A percentile compares a stretch with the other conserved stretches of the same genome.
phyloP scores from a whole-genome alignment of 2,888 invertebrate species.

The Slavum lentiscoides region DNA sequence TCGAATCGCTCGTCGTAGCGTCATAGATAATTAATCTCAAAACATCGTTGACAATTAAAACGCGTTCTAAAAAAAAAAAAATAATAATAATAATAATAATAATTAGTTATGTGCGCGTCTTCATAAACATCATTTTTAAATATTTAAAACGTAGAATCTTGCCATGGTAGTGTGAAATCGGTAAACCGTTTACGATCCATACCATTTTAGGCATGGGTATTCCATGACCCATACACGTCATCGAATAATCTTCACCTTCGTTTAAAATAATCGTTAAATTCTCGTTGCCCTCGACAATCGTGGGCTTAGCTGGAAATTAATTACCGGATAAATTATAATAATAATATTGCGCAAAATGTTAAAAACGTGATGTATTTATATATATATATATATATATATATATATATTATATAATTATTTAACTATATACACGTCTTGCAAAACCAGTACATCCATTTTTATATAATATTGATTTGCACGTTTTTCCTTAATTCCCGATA shows the following conservation, averaged over 20 bases:
- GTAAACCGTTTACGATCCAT: constrained; percentile 1
- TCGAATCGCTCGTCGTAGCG: constrained; percentile 16
- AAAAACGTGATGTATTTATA: no score
- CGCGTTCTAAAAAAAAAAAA: constrained; percentile 1
- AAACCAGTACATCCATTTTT: no score
- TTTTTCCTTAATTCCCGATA: no score
- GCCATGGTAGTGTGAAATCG: constrained; percentile 9
- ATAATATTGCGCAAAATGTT: no score
- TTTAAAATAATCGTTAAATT: not conserved
- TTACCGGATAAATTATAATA: no score
- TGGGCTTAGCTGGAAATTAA: constrained; percentile 11
- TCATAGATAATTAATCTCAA: constrained; percentile 31
- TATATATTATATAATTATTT: no score
- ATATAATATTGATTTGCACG: no score
- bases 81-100: no score
- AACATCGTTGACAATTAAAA: constrained; percentile 16
- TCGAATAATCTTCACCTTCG: constrained; percentile 35
- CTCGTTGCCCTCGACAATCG: not conserved
- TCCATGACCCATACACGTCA: constrained; percentile 15
- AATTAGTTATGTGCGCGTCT: not conserved
- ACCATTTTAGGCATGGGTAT: constrained; percentile 1
- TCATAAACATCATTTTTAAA: not conserved
- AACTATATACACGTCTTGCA: no score
- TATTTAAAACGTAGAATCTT: not conserved
- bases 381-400: no score